Evolutionary conservation across 2,888 invertebrate species (phyloP).

Genomic region (Microplitis deprimator): DNA sequence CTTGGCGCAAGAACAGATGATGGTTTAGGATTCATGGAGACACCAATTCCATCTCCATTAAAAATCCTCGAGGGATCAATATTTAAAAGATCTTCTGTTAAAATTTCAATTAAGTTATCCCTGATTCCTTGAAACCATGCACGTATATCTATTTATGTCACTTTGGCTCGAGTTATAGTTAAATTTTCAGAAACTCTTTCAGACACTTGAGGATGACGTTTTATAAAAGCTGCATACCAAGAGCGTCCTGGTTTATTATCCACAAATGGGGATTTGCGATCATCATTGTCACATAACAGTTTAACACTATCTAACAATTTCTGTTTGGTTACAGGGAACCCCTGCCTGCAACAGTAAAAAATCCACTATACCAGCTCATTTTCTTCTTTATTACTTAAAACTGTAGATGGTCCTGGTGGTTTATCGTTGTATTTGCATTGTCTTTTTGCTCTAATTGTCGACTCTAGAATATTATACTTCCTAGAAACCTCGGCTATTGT

Average conservation of each 20-base stretch:
- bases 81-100: conserved; percentile 5
- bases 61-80: conserved; percentile 17
- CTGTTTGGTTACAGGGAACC: background rate
- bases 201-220: background rate
- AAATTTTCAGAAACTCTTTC: background rate
- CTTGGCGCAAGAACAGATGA: conserved; percentile 2
- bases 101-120: background rate
- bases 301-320: background rate
- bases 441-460: background rate
- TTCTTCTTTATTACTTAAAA: background rate
- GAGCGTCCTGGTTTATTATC: background rate
- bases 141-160: background rate
- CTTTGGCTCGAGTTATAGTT: conserved; percentile 12
- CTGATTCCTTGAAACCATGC: conserved; percentile 9
- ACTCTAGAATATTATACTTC: background rate
- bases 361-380: background rate
- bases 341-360: background rate
- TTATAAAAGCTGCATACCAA: background rate
- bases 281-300: background rate
- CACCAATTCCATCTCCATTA: conserved; percentile 11
- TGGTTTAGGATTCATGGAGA: conserved; percentile 21
- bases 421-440: background rate
- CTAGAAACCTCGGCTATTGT: background rate
- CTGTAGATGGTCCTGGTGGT: background rate
- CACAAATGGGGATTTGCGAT: background rate